Base-by-base conservation (phyloP, 2,113 vertebrate species). In the Galeopterus variegatus region DNA sequence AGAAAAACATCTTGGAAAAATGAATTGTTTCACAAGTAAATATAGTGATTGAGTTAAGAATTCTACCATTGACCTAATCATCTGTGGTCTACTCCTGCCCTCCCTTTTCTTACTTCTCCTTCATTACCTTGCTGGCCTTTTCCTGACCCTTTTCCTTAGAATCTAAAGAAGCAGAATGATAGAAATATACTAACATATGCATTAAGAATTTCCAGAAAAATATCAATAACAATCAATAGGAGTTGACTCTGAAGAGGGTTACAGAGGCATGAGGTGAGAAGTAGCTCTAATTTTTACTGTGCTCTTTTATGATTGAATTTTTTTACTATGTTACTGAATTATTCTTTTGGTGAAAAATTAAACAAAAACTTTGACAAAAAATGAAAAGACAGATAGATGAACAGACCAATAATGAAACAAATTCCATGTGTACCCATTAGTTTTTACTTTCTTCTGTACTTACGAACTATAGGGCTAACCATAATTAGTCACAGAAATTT, bases 21-120 rank as follows among this genome's bases (percentile, higher is more conserved):
- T 36, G 17, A 92, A 92, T 41, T 67, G 31, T 76, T 90, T 92
- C n/a, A 69, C 77, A 92, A 79, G 31, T 6, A 90, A 96, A 90
- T 88, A 36, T 2, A 95, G 14, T 83, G 33, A 89, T 10, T 69
- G 58, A 52, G 15, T 94, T 92, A 94, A 80, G 80, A 95, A 80
- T 94, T 88, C 48, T 69, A 48, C 56, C 65, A 80, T n/a, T 81
- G 60, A 82, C 33, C 31, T 90, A 52, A 81, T 19, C 36, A 77
- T 96, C 36, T 90, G 73, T 88, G 24, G 33, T 86, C 60, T 84
- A 58, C 21, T 77, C 69, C 41, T 85, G n/a, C 6, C 26, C 48
- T 92, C 17, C 3, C 15, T 45, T 54, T 69, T 95, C 33, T 76
- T 93, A 33, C 56, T 86, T 95, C 52, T 26, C 62, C 90, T 75